A percentile compares a stretch with the other conserved stretches of the same genome.
Evolutionary conservation across 1,140 invertebrate genomes (phyloP).

Genomic region (Drosophila paulistorum): DNA sequence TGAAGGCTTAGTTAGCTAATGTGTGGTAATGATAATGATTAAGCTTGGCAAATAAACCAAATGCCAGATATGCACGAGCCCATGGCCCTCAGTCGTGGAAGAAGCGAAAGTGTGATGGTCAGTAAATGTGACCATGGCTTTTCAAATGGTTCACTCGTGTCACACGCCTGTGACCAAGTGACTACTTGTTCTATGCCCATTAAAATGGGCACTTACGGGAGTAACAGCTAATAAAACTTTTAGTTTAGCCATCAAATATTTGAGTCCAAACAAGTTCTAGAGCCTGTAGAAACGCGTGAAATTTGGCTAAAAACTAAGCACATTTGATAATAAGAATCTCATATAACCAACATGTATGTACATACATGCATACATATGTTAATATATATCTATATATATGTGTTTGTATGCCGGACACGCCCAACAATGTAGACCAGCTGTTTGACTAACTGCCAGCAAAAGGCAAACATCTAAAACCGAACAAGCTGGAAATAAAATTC

Average conservation of each 20-base stretch:
- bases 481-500: conserved; percentile 59
- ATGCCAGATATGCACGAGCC: conserved; percentile 44
- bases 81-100: conserved; percentile 24
- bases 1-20: conserved; percentile 70
- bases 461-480: conserved; percentile 50
- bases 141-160: conserved; percentile 37
- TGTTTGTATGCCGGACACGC: conserved; percentile 40
- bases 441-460: conserved; percentile 45
- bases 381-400: neutral
- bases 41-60: conserved; percentile 67
- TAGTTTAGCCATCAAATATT: conserved; percentile 49
- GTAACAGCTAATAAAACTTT: conserved; percentile 24
- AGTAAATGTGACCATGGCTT: conserved; percentile 53
- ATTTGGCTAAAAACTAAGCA: conserved; percentile 49
- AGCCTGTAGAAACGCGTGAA: conserved; percentile 45
- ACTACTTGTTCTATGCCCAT: conserved; percentile 18
- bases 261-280: conserved; percentile 56
- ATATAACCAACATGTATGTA: conserved; percentile 18
- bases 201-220: conserved; percentile 19
- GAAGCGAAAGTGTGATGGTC: conserved; percentile 37
- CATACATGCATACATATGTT: neutral
- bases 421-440: conserved; percentile 50
- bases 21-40: conserved; percentile 79
- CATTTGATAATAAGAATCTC: conserved; percentile 59
- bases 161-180: conserved; percentile 19